phyloP scores from a whole-genome alignment of 2,888 invertebrate genomes.

The Calameuta filiformis region DNA sequence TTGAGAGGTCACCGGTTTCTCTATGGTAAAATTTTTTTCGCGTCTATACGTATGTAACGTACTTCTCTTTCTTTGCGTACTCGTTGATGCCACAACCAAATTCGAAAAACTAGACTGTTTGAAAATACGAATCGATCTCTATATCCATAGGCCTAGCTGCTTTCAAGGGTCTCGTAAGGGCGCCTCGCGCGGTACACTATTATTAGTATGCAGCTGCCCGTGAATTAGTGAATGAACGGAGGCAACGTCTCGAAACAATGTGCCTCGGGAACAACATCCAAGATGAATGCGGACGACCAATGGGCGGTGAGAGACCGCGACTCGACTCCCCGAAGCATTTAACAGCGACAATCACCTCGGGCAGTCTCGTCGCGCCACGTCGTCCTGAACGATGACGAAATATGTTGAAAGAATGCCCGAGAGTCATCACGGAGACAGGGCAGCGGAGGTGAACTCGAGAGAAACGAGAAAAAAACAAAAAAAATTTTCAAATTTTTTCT shows the following conservation, averaged over 20 bases:
- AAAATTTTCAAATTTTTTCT: not conserved
- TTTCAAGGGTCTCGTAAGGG: not conserved
- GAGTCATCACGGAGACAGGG: not conserved
- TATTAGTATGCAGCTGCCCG: conserved; percentile 59
- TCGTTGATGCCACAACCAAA: not conserved
- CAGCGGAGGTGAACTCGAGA: not conserved
- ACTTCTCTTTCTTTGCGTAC: not conserved
- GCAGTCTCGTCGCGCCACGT: not conserved
- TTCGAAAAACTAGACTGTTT: not conserved
- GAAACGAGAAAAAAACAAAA: too few species aligned
- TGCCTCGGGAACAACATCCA: not conserved
- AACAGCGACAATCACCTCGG: too few species aligned
- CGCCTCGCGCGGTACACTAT: conserved; percentile 40
- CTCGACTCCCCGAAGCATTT: not conserved
- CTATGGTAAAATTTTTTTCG: not conserved
- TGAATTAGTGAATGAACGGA: conserved; percentile 56
- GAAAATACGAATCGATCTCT: conserved; percentile 16
- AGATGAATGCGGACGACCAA: not conserved
- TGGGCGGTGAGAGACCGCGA: not conserved
- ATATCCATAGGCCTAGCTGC: not conserved
- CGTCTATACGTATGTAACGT: not conserved
- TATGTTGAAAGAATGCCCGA: not conserved
- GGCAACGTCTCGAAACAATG: conserved; percentile 54
- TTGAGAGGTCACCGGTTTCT: not conserved
- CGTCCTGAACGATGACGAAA: not conserved